Conservation (phyloP, 2,797 vertebrate species). For the Thaleichthys pacificus region DNA sequence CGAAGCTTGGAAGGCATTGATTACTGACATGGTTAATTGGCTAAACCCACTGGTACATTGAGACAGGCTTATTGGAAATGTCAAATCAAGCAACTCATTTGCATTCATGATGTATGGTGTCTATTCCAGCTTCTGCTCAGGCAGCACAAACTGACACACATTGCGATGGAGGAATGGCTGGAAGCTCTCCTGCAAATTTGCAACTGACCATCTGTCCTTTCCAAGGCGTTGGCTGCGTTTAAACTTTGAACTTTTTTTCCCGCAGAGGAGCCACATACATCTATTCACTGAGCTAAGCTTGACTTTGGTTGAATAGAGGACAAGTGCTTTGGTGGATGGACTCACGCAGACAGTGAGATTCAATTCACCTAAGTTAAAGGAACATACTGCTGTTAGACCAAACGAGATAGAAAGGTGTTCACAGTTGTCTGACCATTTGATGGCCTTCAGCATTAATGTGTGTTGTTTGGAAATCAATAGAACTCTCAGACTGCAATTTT, state of each 20-base stretch:
- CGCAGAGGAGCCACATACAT: constrained; percentile 12
- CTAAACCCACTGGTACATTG: constrained; percentile 76
- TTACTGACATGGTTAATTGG: constrained; percentile 83
- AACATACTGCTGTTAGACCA: constrained; percentile 30
- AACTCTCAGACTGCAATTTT: constrained; percentile 33
- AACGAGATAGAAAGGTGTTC: constrained; percentile 33
- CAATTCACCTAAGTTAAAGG: constrained; percentile 36
- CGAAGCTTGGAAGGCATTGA: constrained; percentile 73
- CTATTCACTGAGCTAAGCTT: constrained; percentile 29
- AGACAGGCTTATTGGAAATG: constrained; percentile 82
- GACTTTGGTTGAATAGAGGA: constrained; percentile 35
- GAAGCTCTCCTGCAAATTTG: constrained; percentile 59
- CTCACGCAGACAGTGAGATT: constrained; percentile 28
- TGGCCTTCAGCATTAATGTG: constrained; percentile 14
- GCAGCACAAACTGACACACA: constrained; percentile 66
- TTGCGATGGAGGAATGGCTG: constrained; percentile 44
- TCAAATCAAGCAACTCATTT: constrained; percentile 80
- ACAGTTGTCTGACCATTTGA: constrained; percentile 27
- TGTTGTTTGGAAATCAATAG: constrained; percentile 43
- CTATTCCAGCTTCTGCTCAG: constrained; percentile 70
- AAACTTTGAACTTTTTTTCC: constrained; percentile 9
- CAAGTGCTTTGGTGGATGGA: constrained; percentile 18
- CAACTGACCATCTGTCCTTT: constrained; percentile 67
- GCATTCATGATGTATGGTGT: constrained; percentile 78
- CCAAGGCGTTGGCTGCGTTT: constrained; percentile 32